A percentile compares a stretch with the other conserved stretches of the same genome.
phyloP scores from a whole-genome alignment of 2,797 vertebrate genomes.

The Enteromius argenteus region DNA sequence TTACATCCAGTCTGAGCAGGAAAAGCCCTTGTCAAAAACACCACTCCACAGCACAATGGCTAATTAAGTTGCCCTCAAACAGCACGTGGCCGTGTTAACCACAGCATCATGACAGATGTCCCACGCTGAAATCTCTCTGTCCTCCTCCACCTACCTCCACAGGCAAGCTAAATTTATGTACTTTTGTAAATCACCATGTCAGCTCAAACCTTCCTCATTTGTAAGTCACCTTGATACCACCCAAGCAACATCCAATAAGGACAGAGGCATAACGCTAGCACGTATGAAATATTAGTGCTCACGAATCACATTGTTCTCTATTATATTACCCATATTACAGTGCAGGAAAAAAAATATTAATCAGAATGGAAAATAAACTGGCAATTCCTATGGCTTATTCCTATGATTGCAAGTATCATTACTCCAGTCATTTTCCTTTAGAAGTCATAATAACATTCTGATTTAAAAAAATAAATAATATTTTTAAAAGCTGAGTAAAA shows the following conservation, averaged over 20 bases:
- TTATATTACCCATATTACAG: not conserved
- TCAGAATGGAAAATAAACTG: not conserved
- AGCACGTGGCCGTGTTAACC: conserved; percentile 36
- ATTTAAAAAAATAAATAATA: too few species aligned
- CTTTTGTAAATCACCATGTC: not conserved
- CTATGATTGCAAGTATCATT: too few species aligned
- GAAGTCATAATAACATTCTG: too few species aligned
- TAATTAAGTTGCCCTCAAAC: conserved; percentile 60
- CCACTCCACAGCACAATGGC: conserved; percentile 41
- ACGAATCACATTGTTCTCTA: not conserved
- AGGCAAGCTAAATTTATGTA: not conserved
- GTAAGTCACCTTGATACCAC: conserved; percentile 10
- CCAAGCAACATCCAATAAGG: not conserved
- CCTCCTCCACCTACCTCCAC: not conserved
- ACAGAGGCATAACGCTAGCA: not conserved
- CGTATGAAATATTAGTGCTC: not conserved
- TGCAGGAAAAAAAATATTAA: not conserved
- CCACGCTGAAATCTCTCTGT: not conserved
- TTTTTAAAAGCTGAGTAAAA: too few species aligned
- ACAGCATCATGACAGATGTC: conserved; percentile 53
- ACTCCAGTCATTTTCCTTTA: too few species aligned
- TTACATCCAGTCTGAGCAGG: conserved; percentile 63
- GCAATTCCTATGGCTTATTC: too few species aligned
- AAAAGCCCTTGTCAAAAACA: conserved; percentile 62
- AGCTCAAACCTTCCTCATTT: not conserved